Evolutionary conservation across 2,113 vertebrate species (phyloP).

Genomic region (Microtus richardsoni): DNA sequence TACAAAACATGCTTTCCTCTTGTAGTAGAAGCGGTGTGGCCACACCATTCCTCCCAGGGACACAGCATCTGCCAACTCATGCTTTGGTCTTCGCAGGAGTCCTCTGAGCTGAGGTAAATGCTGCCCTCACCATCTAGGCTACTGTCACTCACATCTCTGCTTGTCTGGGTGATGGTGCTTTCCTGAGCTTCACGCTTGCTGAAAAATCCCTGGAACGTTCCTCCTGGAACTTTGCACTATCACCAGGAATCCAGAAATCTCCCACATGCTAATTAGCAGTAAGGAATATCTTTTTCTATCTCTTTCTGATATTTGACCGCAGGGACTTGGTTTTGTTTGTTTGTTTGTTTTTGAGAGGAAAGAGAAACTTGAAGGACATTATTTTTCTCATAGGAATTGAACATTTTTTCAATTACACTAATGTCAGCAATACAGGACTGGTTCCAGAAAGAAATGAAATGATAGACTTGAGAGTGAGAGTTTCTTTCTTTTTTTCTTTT

Average conservation of each 20-base stretch:
- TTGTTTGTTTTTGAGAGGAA: not conserved
- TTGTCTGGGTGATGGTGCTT: not conserved
- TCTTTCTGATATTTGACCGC: not conserved
- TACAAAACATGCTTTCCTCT: not conserved
- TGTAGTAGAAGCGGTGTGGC: not conserved
- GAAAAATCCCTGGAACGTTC: not conserved
- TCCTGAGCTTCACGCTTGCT: not conserved
- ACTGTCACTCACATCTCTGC: not conserved
- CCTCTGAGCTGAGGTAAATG: not conserved
- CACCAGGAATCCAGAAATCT: not conserved
- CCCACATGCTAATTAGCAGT: not conserved
- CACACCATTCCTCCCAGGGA: not conserved
- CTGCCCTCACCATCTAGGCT: not conserved
- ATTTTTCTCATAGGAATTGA: slow-evolving; percentile 7
- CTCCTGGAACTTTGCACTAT: not conserved
- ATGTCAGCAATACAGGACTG: not conserved
- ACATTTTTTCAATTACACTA: slow-evolving; percentile 24
- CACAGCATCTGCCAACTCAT: not conserved
- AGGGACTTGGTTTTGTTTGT: not conserved
- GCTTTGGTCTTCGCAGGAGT: not conserved
- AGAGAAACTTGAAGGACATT: not conserved
- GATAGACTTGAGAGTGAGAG: slow-evolving; percentile 36
- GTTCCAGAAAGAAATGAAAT: slow-evolving; percentile 53
- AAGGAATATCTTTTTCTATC: not conserved
- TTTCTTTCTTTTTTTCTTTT: not conserved